Conservation (phyloP, 1,140 invertebrate species). For the Pseudomyrmex cubaensis region DNA sequence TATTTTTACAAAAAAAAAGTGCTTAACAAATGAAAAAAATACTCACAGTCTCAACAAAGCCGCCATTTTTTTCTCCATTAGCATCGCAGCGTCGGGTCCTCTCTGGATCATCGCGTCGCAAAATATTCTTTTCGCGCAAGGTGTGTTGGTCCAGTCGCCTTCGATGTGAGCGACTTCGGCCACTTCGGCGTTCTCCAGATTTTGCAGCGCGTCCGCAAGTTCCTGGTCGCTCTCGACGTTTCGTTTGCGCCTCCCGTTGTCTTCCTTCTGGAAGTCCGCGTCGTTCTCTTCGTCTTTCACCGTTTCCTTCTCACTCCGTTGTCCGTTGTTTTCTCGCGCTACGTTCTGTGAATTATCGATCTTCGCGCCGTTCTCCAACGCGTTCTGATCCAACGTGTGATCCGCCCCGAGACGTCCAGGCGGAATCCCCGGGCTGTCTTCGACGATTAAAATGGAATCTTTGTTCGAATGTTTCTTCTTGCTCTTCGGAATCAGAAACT, state of each 20-base stretch:
- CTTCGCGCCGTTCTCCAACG: conserved; percentile 1
- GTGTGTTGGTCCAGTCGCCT: conserved; percentile 89
- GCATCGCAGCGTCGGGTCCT: conserved; percentile 87
- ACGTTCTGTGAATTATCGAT: conserved; percentile 4
- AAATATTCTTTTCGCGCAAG: conserved; percentile 91
- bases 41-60: conserved; percentile 90
- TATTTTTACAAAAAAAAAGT: no score
- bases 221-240: conserved; percentile 78
- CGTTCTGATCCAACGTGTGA: background rate
- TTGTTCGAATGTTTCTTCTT: background rate
- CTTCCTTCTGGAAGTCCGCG: conserved; percentile 55
- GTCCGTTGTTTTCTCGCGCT: background rate
- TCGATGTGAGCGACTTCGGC: conserved; percentile 77
- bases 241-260: conserved; percentile 77
- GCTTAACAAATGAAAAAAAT: conserved; percentile 15
- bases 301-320: background rate
- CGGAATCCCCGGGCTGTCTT: conserved; percentile 13
- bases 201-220: conserved; percentile 85
- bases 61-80: conserved; percentile 93
- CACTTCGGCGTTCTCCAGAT: conserved; percentile 84
- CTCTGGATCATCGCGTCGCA: conserved; percentile 90
- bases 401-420: background rate
- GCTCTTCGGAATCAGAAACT: conserved; percentile 62
- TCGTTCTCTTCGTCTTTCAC: background rate
- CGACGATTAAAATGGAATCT: conserved; percentile 62